These are phyloP conservation scores for Chauna torquata DNA, from an alignment of 2,113 vertebrate genomes.

Conservation along the genomic window DNA sequence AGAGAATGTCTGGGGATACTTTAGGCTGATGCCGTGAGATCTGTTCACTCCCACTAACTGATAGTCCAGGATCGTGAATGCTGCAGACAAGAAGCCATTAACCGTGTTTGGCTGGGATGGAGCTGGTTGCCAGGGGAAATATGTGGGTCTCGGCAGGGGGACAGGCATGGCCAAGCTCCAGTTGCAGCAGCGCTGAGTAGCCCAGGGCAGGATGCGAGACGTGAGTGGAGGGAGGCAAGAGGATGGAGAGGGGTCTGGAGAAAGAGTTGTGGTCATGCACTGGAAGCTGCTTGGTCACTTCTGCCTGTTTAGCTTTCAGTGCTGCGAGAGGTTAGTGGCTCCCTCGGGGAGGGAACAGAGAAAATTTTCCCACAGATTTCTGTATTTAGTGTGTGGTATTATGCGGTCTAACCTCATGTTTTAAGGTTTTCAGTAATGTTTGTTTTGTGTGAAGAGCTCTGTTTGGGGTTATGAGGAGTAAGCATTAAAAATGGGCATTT, in stretches of 20 bases:
- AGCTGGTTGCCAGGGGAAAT: rapidly evolving
- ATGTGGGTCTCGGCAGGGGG: rapidly evolving
- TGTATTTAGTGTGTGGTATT: neutral
- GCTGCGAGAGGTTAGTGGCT: neutral
- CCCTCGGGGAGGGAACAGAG: neutral
- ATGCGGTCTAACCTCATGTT: neutral
- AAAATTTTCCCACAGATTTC: neutral
- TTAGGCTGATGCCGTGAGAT: rapidly evolving
- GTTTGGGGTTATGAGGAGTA: neutral
- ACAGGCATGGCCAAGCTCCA: neutral
- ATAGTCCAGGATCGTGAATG: neutral
- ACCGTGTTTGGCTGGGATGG: neutral
- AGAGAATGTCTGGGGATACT: neutral
- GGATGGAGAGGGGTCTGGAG: neutral
- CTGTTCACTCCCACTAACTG: neutral
- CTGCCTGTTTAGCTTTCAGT: neutral
- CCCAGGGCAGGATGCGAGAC: neutral
- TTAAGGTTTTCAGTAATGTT: neutral
- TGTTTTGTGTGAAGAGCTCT: neutral
- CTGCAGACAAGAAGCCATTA: neutral
- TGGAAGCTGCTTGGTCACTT: neutral
- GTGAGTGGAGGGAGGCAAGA: neutral
- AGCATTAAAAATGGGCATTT: neutral
- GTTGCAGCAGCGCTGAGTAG: neutral
- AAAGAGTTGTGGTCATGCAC: neutral